Evolutionary conservation across 2,797 vertebrate species (phyloP), one percentile per base, ranked within the genome.

Genomic region (Erpetoichthys calabaricus): DNA sequence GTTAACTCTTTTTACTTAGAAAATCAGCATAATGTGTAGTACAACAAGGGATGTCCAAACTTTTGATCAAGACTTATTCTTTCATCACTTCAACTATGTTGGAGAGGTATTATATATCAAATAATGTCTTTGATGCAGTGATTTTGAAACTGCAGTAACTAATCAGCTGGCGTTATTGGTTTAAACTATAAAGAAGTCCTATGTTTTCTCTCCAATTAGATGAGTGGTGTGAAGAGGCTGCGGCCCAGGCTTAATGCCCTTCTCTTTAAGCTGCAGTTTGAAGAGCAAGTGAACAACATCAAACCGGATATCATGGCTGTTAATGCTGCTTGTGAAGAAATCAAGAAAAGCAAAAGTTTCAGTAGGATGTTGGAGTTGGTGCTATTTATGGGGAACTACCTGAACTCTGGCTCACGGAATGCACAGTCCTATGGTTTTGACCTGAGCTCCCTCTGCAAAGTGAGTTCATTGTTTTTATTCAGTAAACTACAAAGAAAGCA

Each of bases 391-490:
- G 94, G 94, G 63, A 98, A 98, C 84, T 97, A 92, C 83, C 92
- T 98, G 93, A 98, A 98, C 49, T 84, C 94, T 0, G 95, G 95
- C 67, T 98, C 94, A 64, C 83, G 92, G 67, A 98, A 98, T 62
- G 94, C 91, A 55, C 91, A 91, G 74, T 92, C 92, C 7, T 97
- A 85, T 56, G 93, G 94, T 73, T 98, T 88, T 70, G 87, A 90
- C 83, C 91, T 98, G 70, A 92, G 90, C 70, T 98, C 94, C 45
- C 86, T 98, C 47, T 98, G 94, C 77, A 98, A 98, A 91, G 92
- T 97, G 75, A 78, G 84, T 82, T 69, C 59, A 61, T 45, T 49
- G 47, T 49, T n/a, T 25, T 25, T 25, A 25, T 25, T 25, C 25
- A 25, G 25, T 25, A 25, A 25, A 25, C 25, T 25, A 25, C 25